Evolutionary conservation across 2,888 invertebrate species (phyloP).

Genomic region (Trissonchulus latispiculum): DNA sequence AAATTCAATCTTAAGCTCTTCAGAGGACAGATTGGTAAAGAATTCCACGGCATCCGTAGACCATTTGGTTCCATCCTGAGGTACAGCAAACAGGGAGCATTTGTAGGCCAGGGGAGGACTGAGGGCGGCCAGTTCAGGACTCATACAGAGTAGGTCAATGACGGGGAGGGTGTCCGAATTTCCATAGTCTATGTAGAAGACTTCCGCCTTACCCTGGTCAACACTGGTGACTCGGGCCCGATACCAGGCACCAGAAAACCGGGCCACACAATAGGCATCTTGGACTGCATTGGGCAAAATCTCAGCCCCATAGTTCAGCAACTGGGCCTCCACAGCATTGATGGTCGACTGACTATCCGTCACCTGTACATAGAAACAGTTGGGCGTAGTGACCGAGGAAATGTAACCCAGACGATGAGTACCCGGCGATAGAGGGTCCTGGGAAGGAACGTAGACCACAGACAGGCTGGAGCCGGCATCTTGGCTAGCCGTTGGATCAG

Average conservation of each 20-base stretch:
- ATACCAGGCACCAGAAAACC: not conserved
- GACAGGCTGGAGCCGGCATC: not conserved
- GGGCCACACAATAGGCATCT: not conserved
- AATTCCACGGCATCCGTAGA: not conserved
- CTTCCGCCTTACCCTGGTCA: not conserved
- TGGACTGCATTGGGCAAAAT: not conserved
- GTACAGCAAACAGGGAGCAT: conserved; percentile 9
- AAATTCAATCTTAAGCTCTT: not conserved
- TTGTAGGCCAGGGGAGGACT: not conserved
- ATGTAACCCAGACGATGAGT: not conserved
- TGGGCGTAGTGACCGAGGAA: conserved; percentile 1
- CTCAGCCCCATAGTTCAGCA: not conserved
- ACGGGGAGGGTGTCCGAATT: not conserved
- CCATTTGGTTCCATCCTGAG: not conserved
- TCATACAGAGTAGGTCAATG: not conserved
- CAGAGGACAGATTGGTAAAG: not conserved
- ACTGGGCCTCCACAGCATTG: not conserved
- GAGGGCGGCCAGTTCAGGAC: not conserved
- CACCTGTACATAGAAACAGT: conserved; percentile 15
- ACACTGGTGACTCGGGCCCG: not conserved
- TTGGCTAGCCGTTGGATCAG: not conserved
- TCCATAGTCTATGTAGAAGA: conserved; percentile 9
- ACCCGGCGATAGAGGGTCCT: not conserved
- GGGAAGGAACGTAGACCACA: too few relatives aligned
- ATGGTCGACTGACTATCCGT: not conserved